Base-by-base conservation (phyloP, 2,888 invertebrate genomes). In the Tinea trinotella region DNA sequence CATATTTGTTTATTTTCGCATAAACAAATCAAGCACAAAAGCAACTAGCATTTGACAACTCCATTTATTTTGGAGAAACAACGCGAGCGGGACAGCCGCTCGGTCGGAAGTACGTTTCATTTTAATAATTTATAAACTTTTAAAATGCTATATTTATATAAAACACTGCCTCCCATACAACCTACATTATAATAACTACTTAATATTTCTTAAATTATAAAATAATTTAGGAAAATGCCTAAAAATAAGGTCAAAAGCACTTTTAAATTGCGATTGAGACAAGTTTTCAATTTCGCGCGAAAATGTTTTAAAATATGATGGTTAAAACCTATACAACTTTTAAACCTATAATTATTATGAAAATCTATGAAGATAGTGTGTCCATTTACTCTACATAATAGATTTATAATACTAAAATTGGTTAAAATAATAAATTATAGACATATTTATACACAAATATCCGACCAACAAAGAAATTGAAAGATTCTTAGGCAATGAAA, bases 1-100 rank as follows among this genome's bases (percentile, higher is more conserved):
- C 65, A 71, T 70, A 66, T 62, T 69, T 70, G 65, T 69, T 74
- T 70, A 60, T 70, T 66, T 67, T 63, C 64, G 67, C 59, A 62
- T 68, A 56, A 72, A 72, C 70, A 71, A 73, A 66, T 71, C 65
- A 66, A 67, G 65, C 63, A 17, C 40, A 61, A 66, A 64, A 61
- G 63, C 67, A 70, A 70, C 62, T 67, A 66, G 66, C 71, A 71
- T 79, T 77, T 80, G 82, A 79, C 80, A 80, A 78, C 66, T 72
- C 64, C 69, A 10, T 18, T 52, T 34, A 13, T 18, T 35, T 53
- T 64, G 59, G 55, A 54, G 40, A 15, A 60, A 59, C 69, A 68
- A 73, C 70, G 69, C 71, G 64, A 67, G 68, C 65, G 67, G 68
- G 70, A 64, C 12, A 57, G 63, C 61, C 61, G 64, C 65, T 67